Conservation (phyloP, 2,113 vertebrate genomes). For the Halichoeres trimaculatus region DNA sequence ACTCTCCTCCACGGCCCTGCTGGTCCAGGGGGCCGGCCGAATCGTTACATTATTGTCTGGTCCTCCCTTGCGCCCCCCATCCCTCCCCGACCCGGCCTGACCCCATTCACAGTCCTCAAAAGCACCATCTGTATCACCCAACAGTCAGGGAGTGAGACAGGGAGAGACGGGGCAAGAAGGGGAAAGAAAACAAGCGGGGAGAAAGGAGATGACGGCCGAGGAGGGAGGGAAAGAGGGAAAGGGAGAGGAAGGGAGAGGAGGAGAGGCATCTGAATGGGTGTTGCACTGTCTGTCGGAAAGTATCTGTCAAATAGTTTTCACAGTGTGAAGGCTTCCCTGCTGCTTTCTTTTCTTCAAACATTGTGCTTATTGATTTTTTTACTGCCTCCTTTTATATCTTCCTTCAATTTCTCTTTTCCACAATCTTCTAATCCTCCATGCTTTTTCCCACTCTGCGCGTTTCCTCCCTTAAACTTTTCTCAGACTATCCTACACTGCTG, state of each 20-base stretch:
- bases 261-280: constrained; percentile 71
- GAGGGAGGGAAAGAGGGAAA: constrained; percentile 51
- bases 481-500: constrained; percentile 54
- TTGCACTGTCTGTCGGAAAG: constrained; percentile 73
- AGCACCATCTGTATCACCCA: constrained; percentile 87
- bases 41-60: constrained; percentile 86
- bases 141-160: constrained; percentile 79
- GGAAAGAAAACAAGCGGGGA: constrained; percentile 70
- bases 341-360: constrained; percentile 73
- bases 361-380: constrained; percentile 73
- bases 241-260: constrained; percentile 39
- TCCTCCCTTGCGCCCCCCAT: constrained; percentile 69
- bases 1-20: constrained; percentile 79
- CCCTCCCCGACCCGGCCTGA: constrained; percentile 79
- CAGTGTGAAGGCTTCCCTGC: constrained; percentile 72
- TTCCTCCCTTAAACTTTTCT: constrained; percentile 57
- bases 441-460: constrained; percentile 57
- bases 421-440: constrained; percentile 65
- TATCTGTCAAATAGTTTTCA: constrained; percentile 77
- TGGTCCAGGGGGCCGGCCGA: constrained; percentile 76
- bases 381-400: constrained; percentile 60
- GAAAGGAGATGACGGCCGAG: constrained; percentile 67
- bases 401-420: constrained; percentile 61
- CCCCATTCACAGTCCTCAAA: constrained; percentile 85
- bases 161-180: constrained; percentile 65